Evolutionary conservation across 1,140 invertebrate genomes (phyloP), one percentile per base, ranked within the genome.

Genomic region (Reticulitermes speratus): DNA sequence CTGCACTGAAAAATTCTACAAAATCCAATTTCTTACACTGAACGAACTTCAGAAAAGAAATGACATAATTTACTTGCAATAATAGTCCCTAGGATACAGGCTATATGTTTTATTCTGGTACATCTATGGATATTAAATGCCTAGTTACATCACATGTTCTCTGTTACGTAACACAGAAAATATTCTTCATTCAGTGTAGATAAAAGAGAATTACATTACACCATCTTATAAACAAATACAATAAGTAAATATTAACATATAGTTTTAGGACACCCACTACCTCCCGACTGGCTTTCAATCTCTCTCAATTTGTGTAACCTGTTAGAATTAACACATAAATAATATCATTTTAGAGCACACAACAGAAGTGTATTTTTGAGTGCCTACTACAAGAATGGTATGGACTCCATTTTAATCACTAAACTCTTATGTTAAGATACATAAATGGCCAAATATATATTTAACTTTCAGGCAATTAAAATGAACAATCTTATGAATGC

Each of bases 101-200:
- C 7, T 65, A 16, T 75, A 75, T 25, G n/a, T 75, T 30, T 75
- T 30, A 19, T 75, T 75, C n/a, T 75, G 65, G n/a, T 75, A 75
- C n/a, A 75, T 75, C 65, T 75, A 75, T 75, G n/a, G n/a, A 75
- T 75, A 75, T 75, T 75, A 75, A 75, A 75, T 75, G n/a, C 65
- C 65, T 75, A 75, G n/a, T 75, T 75, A 75, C 65, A 75, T 30
- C 65, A 30, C 65, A 75, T 75, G 65, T 75, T 75, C n/a, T 75
- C n/a, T 30, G n/a, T 75, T 30, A 30, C 30, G n/a, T 75, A 75
- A 75, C 14, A 25, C 65, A 75, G 25, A 75, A 75, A 75, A 75
- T 25, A 75, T 75, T 30, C 16, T 75, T 30, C 65, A 9, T 75
- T 75, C 65, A 75, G 65, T 25, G 14, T 75, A 75, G 25, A 75